Evolutionary conservation across 2,797 vertebrate genomes (phyloP), one percentile per base, ranked within the genome.

Genomic region (Phylloscopus collybita): DNA sequence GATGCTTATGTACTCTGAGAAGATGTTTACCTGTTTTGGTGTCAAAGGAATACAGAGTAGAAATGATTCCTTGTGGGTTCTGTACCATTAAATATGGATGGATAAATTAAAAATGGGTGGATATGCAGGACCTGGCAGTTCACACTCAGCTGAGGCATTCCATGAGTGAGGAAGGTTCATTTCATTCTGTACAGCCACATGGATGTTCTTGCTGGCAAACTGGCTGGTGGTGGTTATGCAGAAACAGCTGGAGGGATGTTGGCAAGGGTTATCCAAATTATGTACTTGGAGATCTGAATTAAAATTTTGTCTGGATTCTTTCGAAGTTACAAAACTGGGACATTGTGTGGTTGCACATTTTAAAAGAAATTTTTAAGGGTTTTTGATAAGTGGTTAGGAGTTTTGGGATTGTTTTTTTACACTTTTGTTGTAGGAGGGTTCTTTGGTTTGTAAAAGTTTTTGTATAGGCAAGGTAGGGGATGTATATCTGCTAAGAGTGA

Each of bases 371-470:
- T 93, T 85, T 85, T 42, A 7, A 60, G 11, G 4, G 2, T 10
- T 50, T 76, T 78, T 62, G 34, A 2, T 62, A 57, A 47, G 9
- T 19, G 6, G 2, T 44, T 70, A n/a, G 53, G 51, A 57, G 21
- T 65, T n/a, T 18, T 0, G 18, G 29, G 21, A 14, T 27, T 34
- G 3, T 27, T 79, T 69, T 66, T 25, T 36, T 40, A 40, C 38
- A 14, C 20, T 67, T 57, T 26, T n/a, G 9, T 29, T 1, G 1
- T 10, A 21, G 26, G 10, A 47, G 5, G 3, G 2, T 21, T 65
- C 67, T 64, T 17, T 50, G 4, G 17, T 27, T 51, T 6, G 23
- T 34, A 1, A 1, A 51, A 34, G 4, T 13, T 83, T 30, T 61
- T 50, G 4, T 34, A 21, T 15, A 22, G 56, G 32, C 32, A n/a